Evolutionary conservation across 2,113 vertebrate genomes (phyloP), one percentile per base, ranked within the genome.

Genomic region (Halcyon senegalensis): DNA sequence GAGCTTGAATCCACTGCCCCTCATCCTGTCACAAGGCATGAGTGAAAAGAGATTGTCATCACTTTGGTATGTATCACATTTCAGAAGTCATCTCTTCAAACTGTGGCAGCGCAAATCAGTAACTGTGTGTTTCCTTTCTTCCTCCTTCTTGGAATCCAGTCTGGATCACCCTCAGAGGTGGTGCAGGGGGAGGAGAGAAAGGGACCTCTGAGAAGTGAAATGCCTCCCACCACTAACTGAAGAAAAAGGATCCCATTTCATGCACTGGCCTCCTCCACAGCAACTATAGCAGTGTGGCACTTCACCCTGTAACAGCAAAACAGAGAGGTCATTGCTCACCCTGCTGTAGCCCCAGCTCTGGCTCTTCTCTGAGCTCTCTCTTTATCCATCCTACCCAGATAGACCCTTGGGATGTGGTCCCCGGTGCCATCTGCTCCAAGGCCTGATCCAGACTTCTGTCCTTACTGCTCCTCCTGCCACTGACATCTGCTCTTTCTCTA

Each of bases 91-190:
- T 89, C 80, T 75, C 23, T 89, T 78, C 69, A 94, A 96, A 68
- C 43, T 68, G 89, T 89, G 73, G 68, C 84, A 94, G 62, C 87
- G 33, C 13, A 81, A 84, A 93, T 86, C 89, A 90, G 84, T 87
- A 95, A 94, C 75, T 81, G 23, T 81, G 84, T 60, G 16, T 84
- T 92, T 92, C 33, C 60, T 87, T 84, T 95, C 43, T 78, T 89
- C 39, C 53, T 90, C 50, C 35, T 58, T 28, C 58, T 92, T 84
- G 66, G 81, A 94, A 94, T 78, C 87, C 56, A 75, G 43, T 81
- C 51, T 77, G 84, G 77, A 85, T 89, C 84, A 89, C 1, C 2
- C 83, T 83, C 69, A 67, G 59, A 63, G 51, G 27, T 70, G 73
- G 14, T 59, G 50, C 8, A 25, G 19, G 35, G 11, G 5, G 11